These are phyloP conservation scores for Palaemon carinicauda DNA, from an alignment of 1,140 invertebrate species.

Conservation along the genomic window DNA sequence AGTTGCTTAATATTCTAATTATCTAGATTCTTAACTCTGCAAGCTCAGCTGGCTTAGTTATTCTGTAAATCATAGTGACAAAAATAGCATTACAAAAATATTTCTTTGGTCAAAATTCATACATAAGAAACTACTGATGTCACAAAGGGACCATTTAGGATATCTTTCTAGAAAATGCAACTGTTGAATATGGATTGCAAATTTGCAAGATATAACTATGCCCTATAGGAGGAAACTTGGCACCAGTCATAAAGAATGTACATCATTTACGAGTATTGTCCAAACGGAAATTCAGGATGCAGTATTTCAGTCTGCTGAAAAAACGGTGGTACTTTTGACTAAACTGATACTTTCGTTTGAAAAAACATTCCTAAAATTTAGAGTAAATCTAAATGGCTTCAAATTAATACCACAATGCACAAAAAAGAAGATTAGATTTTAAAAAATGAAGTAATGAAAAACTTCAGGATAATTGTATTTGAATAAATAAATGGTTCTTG, in stretches of 20 bases:
- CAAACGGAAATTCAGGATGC: no score
- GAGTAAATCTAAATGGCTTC: no score
- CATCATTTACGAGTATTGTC: no score
- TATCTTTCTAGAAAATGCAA: neutral
- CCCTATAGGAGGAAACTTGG: constrained; percentile 26
- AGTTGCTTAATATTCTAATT: neutral
- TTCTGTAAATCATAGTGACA: neutral
- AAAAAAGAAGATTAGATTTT: no score
- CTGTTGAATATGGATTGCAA: neutral
- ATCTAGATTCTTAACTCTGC: neutral
- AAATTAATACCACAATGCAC: no score
- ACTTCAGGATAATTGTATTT: no score
- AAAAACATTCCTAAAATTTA: no score
- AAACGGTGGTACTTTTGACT: no score
- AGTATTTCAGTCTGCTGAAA: no score
- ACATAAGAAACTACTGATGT: neutral
- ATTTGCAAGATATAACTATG: constrained; percentile 19
- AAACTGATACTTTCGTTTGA: no score
- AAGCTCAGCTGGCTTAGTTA: neutral
- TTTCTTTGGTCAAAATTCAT: constrained; percentile 14
- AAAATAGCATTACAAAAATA: constrained; percentile 38
- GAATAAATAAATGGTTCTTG: no score
- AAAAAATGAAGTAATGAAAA: no score
- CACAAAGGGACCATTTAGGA: neutral
- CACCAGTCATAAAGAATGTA: constrained; percentile 2